phyloP scores from a whole-genome alignment of 1,140 invertebrate genomes.

The Dysdera silvatica region DNA sequence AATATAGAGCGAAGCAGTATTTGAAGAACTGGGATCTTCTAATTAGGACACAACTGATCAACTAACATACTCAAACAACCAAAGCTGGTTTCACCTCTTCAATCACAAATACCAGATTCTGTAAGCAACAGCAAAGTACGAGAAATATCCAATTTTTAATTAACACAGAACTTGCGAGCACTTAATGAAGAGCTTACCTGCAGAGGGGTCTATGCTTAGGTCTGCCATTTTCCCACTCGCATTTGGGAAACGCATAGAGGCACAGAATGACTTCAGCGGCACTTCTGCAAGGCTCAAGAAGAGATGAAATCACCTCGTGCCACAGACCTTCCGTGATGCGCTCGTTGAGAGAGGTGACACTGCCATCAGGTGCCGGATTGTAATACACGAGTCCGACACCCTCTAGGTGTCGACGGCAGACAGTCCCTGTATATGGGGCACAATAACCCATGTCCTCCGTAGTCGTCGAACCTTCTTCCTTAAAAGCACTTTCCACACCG shows the following conservation, averaged over 20 bases:
- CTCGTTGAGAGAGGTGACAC: constrained; percentile 67
- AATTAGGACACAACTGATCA: no score
- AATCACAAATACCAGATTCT: no score
- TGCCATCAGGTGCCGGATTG: constrained; percentile 47
- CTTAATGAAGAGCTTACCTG: no score
- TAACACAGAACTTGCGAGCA: no score
- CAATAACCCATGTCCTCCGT: constrained; percentile 58
- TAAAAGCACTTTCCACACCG: background rate
- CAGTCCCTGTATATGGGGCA: constrained; percentile 75
- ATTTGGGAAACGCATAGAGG: constrained; percentile 83
- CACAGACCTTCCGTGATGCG: constrained; percentile 69
- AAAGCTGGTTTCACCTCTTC: no score
- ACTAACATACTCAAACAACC: no score
- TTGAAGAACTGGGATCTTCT: no score
- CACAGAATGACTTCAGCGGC: constrained; percentile 82
- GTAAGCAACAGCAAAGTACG: no score
- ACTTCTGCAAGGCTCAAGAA: constrained; percentile 70
- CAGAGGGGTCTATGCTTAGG: constrained; percentile 36
- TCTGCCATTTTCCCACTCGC: constrained; percentile 52
- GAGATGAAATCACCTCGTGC: constrained; percentile 70
- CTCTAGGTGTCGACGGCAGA: constrained; percentile 71
- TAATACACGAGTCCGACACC: constrained; percentile 70
- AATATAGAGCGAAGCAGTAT: no score
- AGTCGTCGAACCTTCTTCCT: background rate
- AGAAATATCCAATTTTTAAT: no score